Evolutionary conservation across 2,797 vertebrate genomes (phyloP).

Genomic region (Brachyrhaphis roseni): DNA sequence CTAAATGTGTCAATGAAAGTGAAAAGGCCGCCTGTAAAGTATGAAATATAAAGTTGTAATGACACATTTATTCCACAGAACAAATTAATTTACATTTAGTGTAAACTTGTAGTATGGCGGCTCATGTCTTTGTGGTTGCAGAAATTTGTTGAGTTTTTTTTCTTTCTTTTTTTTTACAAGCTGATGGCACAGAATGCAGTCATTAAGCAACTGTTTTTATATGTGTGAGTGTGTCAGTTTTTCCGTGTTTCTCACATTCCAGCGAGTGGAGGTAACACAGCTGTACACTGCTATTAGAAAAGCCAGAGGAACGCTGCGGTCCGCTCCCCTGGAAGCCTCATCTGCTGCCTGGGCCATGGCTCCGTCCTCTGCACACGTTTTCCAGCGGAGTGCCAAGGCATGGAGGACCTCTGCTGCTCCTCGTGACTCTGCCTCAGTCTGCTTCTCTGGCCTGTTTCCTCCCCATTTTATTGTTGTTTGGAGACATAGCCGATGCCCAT

Average conservation of each 20-base stretch:
- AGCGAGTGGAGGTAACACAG: constrained; percentile 62
- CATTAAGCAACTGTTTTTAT: constrained; percentile 40
- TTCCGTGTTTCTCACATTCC: constrained; percentile 75
- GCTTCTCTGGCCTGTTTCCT: not conserved
- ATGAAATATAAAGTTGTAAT: not conserved
- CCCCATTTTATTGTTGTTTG: not conserved
- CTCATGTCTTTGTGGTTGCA: constrained; percentile 22
- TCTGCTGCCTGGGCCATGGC: constrained; percentile 50
- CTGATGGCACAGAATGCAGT: constrained; percentile 40
- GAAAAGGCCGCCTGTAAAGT: not conserved
- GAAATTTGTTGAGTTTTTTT: constrained; percentile 42
- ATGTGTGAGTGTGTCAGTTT: constrained; percentile 61
- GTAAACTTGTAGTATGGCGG: constrained; percentile 7
- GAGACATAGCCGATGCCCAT: not conserved
- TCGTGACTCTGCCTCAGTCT: not conserved
- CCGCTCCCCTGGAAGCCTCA: constrained; percentile 53
- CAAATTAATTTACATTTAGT: not conserved
- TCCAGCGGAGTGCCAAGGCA: constrained; percentile 31
- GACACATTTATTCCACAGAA: not conserved
- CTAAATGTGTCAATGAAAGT: not conserved
- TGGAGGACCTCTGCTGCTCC: constrained; percentile 29
- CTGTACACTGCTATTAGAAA: constrained; percentile 65
- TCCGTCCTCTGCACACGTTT: constrained; percentile 57
- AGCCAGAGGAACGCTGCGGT: constrained; percentile 70
- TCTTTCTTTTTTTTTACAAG: constrained; percentile 18